Conservation (phyloP, 2,113 vertebrate genomes). For the Tapirus terrestris region DNA sequence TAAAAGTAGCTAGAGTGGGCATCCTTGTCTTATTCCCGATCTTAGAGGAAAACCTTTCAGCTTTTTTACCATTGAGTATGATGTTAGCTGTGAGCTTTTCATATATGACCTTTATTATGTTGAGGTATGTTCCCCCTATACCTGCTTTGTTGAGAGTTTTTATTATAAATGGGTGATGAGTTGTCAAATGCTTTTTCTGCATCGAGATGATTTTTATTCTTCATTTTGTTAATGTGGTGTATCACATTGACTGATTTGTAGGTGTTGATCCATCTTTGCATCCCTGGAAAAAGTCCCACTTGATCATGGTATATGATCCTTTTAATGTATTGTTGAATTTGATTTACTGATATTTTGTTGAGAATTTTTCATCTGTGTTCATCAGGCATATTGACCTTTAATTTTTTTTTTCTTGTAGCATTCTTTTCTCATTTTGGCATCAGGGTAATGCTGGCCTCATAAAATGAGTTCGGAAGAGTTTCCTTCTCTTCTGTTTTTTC, state of each 20-base stretch:
- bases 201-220: background rate
- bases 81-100: background rate
- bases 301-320: background rate
- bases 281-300: background rate
- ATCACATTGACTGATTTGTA: background rate
- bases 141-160: no score
- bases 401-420: background rate
- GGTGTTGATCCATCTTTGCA: background rate
- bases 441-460: background rate
- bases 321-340: background rate
- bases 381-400: background rate
- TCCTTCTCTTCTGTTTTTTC: background rate
- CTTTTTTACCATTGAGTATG: background rate
- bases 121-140: no score
- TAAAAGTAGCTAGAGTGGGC: background rate
- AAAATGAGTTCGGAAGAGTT: background rate
- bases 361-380: background rate
- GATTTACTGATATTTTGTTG: background rate
- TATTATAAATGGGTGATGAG: no score
- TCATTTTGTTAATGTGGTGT: background rate
- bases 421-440: background rate
- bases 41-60: background rate
- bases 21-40: background rate
- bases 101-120: background rate
- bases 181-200: background rate